phyloP scores from a whole-genome alignment of 2,797 vertebrate species.

The Morelia viridis region DNA sequence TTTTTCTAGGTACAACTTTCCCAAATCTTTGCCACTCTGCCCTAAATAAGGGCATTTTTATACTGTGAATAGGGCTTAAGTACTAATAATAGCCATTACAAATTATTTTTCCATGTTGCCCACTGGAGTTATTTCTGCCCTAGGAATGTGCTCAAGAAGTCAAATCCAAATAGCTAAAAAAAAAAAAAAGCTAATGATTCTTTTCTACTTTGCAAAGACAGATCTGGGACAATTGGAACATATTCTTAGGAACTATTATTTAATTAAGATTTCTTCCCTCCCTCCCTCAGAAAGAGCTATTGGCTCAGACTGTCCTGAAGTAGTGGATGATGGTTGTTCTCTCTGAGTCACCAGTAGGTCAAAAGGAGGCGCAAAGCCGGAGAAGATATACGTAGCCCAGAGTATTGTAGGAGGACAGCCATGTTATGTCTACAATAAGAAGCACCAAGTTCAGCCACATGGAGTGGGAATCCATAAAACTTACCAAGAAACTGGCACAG shows the following conservation, averaged over 20 bases:
- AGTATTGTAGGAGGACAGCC: no score
- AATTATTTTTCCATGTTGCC: constrained; percentile 71
- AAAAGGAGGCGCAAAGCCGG: no score
- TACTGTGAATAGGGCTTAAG: constrained; percentile 59
- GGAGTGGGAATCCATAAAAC: no score
- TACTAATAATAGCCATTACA: constrained; percentile 69
- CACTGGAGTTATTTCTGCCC: constrained; percentile 56
- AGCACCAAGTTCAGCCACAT: no score
- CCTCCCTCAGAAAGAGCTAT: not conserved
- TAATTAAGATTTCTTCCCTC: not conserved
- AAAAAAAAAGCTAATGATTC: constrained; percentile 2
- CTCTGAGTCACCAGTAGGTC: no score
- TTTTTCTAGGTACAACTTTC: not conserved
- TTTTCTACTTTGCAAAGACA: rapidly evolving
- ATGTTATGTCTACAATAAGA: no score
- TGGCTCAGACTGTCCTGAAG: no score
- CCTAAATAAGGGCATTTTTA: constrained; percentile 55
- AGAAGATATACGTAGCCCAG: no score
- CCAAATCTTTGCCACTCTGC: constrained; percentile 29
- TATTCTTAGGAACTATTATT: not conserved
- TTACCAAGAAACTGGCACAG: no score
- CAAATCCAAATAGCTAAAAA: constrained; percentile 42
- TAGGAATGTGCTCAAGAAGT: constrained; percentile 59
- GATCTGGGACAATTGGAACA: rapidly evolving
- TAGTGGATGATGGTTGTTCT: no score